Base-by-base conservation (phyloP, 2,888 invertebrate species). In the Aelia acuminata region DNA sequence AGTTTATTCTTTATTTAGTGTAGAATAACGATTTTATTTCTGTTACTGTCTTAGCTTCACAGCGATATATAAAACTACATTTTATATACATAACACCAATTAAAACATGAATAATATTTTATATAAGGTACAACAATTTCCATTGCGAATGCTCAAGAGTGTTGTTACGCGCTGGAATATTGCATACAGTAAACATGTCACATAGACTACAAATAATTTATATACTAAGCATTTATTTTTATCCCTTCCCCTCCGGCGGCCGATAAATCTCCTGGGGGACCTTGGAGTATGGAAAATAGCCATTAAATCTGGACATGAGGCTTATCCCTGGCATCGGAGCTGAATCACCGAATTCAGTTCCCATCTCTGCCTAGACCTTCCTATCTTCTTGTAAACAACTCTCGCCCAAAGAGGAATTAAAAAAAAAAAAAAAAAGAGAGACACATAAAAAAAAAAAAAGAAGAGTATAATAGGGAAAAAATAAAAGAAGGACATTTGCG, bases 251-350 rank as follows among this genome's bases (percentile, higher is more conserved):
- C 18, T 31, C 15, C 18, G 35, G 18, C 15, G 3, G 3, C 10
- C 18, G 4, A 70, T 70, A 31, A 18, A 13, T 31, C 63, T 35
- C 5, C 5, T 20, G 20, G 20, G 8, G 20, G 20, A 35, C 63
- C 63, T 70, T 70, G 63, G 35, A 35, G 63, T 18, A 35, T 8
- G 35, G 20, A 35, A 70, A 70, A 70, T 20, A 70, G 26, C 31
- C 15, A 70, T 70, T 70, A 35, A 70, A 35, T 70, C 63, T 70
- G 63, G 63, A 35, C 63, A 53, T 53, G 53, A 35, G 63, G 63
- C 63, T 70, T 70, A 70, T 63, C 31, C 63, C 11, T 57, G 11
- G 5, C 5, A 1, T 35, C 63, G 63, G 3, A 18, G 63, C 22
- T 70, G 63, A 70, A 35, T 70, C 63, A 70, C 31, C 63, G 8